Base-by-base conservation (phyloP, 2,888 invertebrate genomes). In the Volucella inanis region DNA sequence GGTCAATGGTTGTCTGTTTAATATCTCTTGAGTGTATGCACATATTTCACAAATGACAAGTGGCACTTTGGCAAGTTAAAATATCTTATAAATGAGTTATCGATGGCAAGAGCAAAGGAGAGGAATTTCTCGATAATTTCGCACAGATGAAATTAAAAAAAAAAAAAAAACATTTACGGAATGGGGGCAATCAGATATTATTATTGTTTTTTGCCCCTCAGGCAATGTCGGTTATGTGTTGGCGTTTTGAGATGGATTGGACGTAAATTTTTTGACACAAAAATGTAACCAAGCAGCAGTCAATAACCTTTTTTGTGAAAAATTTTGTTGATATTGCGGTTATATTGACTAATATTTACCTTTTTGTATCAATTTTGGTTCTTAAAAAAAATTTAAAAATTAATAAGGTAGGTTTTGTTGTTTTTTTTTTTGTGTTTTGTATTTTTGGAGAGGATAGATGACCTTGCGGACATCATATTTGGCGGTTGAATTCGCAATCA, bases 11-110 rank as follows among this genome's bases (percentile, higher is more conserved):
- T 47, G 68, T 77, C 50, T 39, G 39, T 68, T 45, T 67, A 41
- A 11, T 41, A 10, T 47, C 39, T n/a, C 12, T 39, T 59, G 41
- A 15, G 38, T 15, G 10, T 79, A 10, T 77, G 55, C 55, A 55
- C 75, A 76, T 82, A 82, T 71, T 82, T 82, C 8, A 43, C 10
- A 14, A 82, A 77, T 82, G 81, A 81, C 67, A 76, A 81, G 65
- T 75, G 70, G 55, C 68, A 68, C 70, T 62, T 64, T 50, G 18
- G 52, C 45, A 9, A 49, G 11, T 49, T 43, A 52, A 67, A 52
- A 67, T 31, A 31, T 67, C 14, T 43, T 52, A 10, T 10, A 43
- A 41, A 52, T 18, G 3, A 43, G 8, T 43, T 43, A 22, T 38
- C 14, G 31, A 18, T 12, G 4, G 41, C 11, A 11, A 12, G 12